Base-by-base conservation (phyloP, 2,797 vertebrate genomes). In the Brachyrhaphis roseni region DNA sequence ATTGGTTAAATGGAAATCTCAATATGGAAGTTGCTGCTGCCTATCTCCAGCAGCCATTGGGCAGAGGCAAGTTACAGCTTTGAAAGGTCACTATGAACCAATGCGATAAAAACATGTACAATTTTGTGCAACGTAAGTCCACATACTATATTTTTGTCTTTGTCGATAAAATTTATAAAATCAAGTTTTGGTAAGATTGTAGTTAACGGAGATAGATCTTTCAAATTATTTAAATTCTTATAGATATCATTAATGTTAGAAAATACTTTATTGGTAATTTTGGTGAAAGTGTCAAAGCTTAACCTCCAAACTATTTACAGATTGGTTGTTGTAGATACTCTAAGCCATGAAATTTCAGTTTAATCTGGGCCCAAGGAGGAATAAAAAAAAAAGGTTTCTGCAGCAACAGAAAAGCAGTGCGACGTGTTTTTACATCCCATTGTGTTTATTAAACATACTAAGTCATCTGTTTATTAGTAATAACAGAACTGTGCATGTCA, bases 401-500 rank as follows among this genome's bases (percentile, higher is more conserved):
- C 64, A 47, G 78, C 28, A 18, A 43, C 72, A 77, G 71, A 11
- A 43, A 26, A 77, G 62, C 71, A 28, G 13, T 53, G 80, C 66
- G 46, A 73, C 78, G 80, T 78, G 73, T 81, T 81, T 45, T 81
- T 82, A 80, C 84, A 89, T 91, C 75, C 59, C 62, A 74, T 85
- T 83, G 81, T 66, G 70, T 70, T n/a, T 26, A 74, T 82, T 78
- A 77, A 79, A 89, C 47, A 79, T 81, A 81, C 81, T 87, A 80
- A 62, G 72, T n/a, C 41, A 49, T 72, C 51, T 79, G 75, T 87
- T 85, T 83, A 79, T 79, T 55, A 82, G 75, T 41, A 78, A 62
- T 23, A 85, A 85, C 66, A 76, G 47, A 78, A 31, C 46, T 68
- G 59, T 75, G 20, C 49, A 47, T 79, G 66, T 70, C 36, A 11